Evolutionary conservation across 2,113 vertebrate species (phyloP).

Genomic region (Osmerus eperlanus): DNA sequence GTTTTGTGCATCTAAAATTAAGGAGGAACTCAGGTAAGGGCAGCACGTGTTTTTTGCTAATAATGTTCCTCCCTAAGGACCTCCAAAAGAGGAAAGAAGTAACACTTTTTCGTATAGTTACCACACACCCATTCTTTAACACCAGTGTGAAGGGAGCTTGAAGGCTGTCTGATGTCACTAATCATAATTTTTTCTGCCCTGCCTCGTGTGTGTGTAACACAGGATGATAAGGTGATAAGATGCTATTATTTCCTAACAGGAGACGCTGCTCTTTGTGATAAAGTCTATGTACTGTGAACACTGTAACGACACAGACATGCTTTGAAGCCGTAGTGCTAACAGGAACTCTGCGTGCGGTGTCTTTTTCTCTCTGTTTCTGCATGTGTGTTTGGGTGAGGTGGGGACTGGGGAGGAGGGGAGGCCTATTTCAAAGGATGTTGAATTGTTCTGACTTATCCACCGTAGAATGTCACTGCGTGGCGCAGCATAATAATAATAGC

Average conservation of each 20-base stretch:
- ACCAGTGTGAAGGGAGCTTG: background rate
- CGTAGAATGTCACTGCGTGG: constrained; percentile 26
- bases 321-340: constrained; percentile 64
- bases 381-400: constrained; percentile 16
- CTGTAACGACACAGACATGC: constrained; percentile 56
- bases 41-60: too few relatives aligned
- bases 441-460: constrained; percentile 14
- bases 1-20: too few relatives aligned
- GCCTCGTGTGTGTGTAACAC: constrained; percentile 68
- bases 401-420: too few relatives aligned
- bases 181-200: constrained; percentile 47
- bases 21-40: too few relatives aligned
- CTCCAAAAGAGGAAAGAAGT: too few relatives aligned
- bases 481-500: background rate
- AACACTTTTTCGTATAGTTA: too few relatives aligned
- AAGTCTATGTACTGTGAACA: constrained; percentile 11
- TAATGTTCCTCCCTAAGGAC: background rate
- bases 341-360: constrained; percentile 33
- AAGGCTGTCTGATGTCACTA: constrained; percentile 29
- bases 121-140: too few relatives aligned
- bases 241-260: constrained; percentile 55
- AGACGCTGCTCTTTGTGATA: constrained; percentile 10
- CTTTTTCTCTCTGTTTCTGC: constrained; percentile 36
- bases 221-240: constrained; percentile 94
- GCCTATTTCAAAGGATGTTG: background rate